Evolutionary conservation across 2,113 vertebrate genomes (phyloP), one percentile per base, ranked within the genome.

Genomic region (Caretta caretta): DNA sequence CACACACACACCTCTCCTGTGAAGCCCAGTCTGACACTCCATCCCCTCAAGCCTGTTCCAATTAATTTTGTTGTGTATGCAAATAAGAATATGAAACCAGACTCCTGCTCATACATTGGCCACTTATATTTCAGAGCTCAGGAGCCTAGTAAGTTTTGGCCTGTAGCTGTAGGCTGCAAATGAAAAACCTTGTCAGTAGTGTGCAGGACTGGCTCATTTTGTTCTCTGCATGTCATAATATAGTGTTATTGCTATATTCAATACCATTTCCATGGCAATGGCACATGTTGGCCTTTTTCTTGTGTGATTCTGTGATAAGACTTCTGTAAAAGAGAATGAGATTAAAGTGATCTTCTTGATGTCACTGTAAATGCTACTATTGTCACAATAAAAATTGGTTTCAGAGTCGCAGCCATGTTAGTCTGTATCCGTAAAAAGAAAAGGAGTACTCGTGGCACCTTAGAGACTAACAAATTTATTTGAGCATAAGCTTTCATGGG

Each of bases 181-280:
- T 79, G 90, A 91, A 92, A 94, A 91, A 38, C 87, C 84, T 7
- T 92, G 75, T 69, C 86, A 88, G 81, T 90, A 50, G 88, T 92
- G 25, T 88, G 46, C 92, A 93, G 51, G 92, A 95, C 95, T 81
- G 90, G 81, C 29, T 94, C 79, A 78, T 82, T 93, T 95, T 95
- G 89, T 94, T 84, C 76, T 94, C 93, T 94, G 31, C 92, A 1
- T 92, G 97, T 96, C 95, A 93, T 89, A 96, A 87, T 94, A 87
- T 79, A 76, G 59, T 86, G 94, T 86, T 92, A 91, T 76, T 75
- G 83, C 95, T 97, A 96, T 91, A 93, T 97, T 87, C 94, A 35
- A 49, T 96, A 92, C 92, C 85, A 96, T 97, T 97, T 95, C 97
- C 95, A 97, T 96, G 93, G 97, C 84, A 96, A 97, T 96, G 90